Percentiles rank a stretch among this genome's conserved stretches.
These are phyloP conservation scores for Uria lomvia DNA, from an alignment of 2,113 vertebrate genomes.

Conservation along the genomic window DNA sequence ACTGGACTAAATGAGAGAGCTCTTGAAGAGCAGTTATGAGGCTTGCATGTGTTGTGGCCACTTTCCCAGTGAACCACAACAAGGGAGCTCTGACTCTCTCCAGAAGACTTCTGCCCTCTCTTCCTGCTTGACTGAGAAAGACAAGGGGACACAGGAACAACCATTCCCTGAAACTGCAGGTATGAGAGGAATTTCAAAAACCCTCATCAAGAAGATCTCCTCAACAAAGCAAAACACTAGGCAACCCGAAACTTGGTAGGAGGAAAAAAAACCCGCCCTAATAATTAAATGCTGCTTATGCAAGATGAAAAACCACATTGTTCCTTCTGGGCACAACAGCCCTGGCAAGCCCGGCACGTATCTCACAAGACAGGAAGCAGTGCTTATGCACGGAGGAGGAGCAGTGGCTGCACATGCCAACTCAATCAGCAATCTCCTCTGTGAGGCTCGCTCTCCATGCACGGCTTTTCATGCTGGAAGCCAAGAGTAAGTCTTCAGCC, in stretches of 20 bases:
- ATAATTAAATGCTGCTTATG: slow-evolving; percentile 46
- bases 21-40: neutral
- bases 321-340: slow-evolving; percentile 34
- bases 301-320: neutral
- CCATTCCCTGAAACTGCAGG: neutral
- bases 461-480: neutral
- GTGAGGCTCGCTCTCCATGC: neutral
- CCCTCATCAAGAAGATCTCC: neutral
- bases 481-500: neutral
- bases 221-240: slow-evolving; percentile 10
- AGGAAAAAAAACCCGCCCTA: neutral
- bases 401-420: neutral
- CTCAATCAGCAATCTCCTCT: neutral
- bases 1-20: neutral
- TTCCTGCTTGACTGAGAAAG: neutral
- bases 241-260: neutral
- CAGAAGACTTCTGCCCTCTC: neutral
- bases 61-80: neutral
- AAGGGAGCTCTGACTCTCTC: neutral
- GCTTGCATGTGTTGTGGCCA: neutral
- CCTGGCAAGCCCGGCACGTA: neutral
- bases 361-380: slow-evolving; percentile 39
- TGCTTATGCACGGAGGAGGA: neutral
- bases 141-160: neutral
- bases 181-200: slow-evolving; percentile 41